These are phyloP conservation scores for Tineola bisselliella DNA, from an alignment of 2,888 invertebrate genomes.

Conservation along the genomic window DNA sequence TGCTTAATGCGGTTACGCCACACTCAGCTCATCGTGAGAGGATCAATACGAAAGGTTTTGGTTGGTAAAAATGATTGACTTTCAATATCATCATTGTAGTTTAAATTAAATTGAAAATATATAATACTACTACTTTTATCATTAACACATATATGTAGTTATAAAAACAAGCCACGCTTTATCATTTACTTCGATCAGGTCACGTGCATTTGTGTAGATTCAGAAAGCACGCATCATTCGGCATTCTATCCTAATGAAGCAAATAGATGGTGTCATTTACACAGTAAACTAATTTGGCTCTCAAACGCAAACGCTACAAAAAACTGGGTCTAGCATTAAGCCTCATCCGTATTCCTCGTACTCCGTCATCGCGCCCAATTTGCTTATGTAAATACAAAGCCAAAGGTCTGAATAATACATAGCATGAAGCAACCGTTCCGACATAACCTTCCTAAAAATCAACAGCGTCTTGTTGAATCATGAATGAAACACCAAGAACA, in stretches of 20 bases:
- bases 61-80: too few relatives aligned
- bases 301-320: conserved; percentile 4
- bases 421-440: conserved; percentile 12
- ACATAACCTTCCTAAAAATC: conserved; percentile 23
- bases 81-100: too few relatives aligned
- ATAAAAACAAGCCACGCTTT: too few relatives aligned
- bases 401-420: conserved; percentile 32
- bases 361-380: conserved; percentile 29
- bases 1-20: too few relatives aligned
- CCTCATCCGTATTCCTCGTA: conserved; percentile 10
- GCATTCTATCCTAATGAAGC: neutral
- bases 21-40: too few relatives aligned
- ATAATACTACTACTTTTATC: too few relatives aligned
- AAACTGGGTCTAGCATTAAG: conserved; percentile 2
- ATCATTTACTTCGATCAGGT: too few relatives aligned
- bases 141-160: too few relatives aligned
- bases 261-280: neutral
- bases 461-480: conserved; percentile 33
- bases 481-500: conserved; percentile 26
- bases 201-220: too few relatives aligned
- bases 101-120: too few relatives aligned
- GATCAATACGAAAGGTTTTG: too few relatives aligned
- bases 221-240: too few relatives aligned
- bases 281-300: conserved; percentile 8
- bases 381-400: conserved; percentile 34